phyloP scores from a whole-genome alignment of 2,113 vertebrate species.

The Globicephala melas region DNA sequence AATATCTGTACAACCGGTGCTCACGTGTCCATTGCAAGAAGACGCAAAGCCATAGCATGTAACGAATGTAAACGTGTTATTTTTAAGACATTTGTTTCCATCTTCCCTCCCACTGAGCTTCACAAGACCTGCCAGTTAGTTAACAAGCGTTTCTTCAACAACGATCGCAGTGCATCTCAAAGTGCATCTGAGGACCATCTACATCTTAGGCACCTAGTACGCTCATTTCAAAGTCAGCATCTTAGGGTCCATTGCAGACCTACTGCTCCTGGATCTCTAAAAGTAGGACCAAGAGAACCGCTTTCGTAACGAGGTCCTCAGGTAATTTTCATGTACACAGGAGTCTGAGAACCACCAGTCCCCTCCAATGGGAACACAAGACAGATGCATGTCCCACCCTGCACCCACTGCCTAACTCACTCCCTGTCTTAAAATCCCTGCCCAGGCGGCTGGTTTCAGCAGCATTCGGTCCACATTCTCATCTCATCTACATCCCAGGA shows the following conservation, averaged over 20 bases:
- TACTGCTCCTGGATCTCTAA: background rate
- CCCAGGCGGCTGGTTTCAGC: background rate
- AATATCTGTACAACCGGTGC: background rate
- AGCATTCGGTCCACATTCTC: background rate
- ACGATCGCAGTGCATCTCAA: background rate
- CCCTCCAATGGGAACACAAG: background rate
- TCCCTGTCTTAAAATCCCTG: background rate
- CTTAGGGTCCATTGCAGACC: background rate
- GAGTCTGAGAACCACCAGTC: background rate
- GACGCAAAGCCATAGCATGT: background rate
- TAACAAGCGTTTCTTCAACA: background rate
- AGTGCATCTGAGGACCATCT: background rate
- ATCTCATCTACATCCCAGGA: background rate
- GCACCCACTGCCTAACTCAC: background rate
- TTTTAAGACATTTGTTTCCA: conserved; percentile 9
- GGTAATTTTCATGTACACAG: background rate
- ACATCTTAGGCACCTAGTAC: background rate
- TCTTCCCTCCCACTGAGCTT: background rate
- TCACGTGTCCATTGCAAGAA: background rate
- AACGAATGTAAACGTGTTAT: background rate
- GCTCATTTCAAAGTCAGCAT: background rate
- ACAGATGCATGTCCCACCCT: background rate
- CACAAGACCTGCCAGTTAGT: background rate
- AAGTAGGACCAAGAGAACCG: background rate
- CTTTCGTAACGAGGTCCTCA: background rate